Conservation (phyloP, 2,113 vertebrate species). For the Gopherus flavomarginatus region DNA sequence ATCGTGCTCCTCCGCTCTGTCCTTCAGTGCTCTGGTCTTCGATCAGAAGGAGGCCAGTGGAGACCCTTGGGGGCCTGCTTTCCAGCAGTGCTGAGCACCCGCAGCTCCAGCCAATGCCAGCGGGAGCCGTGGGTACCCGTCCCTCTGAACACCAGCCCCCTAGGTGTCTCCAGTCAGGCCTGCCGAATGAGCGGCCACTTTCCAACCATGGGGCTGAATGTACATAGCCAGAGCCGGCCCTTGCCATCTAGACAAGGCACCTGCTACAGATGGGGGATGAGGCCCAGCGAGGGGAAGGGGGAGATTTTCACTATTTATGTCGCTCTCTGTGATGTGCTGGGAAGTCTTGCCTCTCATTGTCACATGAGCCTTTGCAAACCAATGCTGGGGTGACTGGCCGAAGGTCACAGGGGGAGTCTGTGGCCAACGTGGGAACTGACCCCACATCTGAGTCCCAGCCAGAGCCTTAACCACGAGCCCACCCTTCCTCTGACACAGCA, state of each 20-base stretch:
- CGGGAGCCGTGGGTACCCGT: not conserved
- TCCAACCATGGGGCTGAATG: not conserved
- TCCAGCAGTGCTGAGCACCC: not conserved
- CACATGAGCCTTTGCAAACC: not conserved
- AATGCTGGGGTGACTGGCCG: not conserved
- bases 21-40: not conserved
- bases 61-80: not conserved
- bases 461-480: not conserved
- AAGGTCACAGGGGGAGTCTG: not conserved
- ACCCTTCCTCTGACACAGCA: not conserved
- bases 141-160: not conserved
- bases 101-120: not conserved
- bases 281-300: not conserved
- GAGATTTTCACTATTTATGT: not conserved
- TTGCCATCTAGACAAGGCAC: not conserved
- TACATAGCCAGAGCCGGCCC: not conserved
- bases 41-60: not conserved
- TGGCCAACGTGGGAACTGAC: not conserved
- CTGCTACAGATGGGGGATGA: not conserved
- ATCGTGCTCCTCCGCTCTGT: not conserved
- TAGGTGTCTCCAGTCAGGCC: not conserved
- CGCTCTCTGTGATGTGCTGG: not conserved
- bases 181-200: accelerated
- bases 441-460: not conserved
- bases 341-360: too few relatives aligned